phyloP scores from a whole-genome alignment of 2,888 invertebrate genomes.

The Asteroscopus sphinx region DNA sequence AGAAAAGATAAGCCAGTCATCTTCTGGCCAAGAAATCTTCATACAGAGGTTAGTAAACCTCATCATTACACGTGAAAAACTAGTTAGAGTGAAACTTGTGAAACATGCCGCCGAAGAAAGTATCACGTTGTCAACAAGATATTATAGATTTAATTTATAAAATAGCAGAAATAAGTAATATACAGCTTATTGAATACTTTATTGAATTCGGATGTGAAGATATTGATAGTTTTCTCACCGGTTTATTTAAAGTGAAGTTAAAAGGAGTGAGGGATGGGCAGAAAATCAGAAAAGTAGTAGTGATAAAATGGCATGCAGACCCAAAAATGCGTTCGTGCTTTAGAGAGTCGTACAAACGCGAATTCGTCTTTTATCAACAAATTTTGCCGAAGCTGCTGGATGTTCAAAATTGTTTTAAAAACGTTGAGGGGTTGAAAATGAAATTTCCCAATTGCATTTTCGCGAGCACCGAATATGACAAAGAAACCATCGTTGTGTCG shows the following conservation, averaged over 20 bases:
- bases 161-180: conserved; percentile 65
- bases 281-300: conserved; percentile 64
- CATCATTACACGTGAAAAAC: conserved; percentile 44
- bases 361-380: conserved; percentile 66
- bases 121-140: conserved; percentile 72
- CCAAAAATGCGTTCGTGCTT: conserved; percentile 66
- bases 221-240: conserved; percentile 70
- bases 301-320: conserved; percentile 76
- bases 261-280: conserved; percentile 69
- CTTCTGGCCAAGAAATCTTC: conserved; percentile 13
- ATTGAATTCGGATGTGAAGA: conserved; percentile 70
- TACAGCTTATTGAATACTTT: conserved; percentile 64
- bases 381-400: conserved; percentile 69
- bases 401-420: conserved; percentile 68
- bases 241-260: conserved; percentile 68
- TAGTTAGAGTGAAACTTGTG: conserved; percentile 41
- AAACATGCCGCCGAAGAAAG: conserved; percentile 74
- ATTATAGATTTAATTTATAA: conserved; percentile 71
- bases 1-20: conserved; percentile 34
- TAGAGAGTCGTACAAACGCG: conserved; percentile 72
- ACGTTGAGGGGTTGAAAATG: conserved; percentile 77
- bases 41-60: conserved; percentile 30
- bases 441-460: conserved; percentile 76
- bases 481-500: conserved; percentile 70
- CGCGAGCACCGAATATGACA: conserved; percentile 67